Evolutionary conservation across 2,888 invertebrate genomes (phyloP), one percentile per base, ranked within the genome.

Genomic region (Lumbricus terrestris): DNA sequence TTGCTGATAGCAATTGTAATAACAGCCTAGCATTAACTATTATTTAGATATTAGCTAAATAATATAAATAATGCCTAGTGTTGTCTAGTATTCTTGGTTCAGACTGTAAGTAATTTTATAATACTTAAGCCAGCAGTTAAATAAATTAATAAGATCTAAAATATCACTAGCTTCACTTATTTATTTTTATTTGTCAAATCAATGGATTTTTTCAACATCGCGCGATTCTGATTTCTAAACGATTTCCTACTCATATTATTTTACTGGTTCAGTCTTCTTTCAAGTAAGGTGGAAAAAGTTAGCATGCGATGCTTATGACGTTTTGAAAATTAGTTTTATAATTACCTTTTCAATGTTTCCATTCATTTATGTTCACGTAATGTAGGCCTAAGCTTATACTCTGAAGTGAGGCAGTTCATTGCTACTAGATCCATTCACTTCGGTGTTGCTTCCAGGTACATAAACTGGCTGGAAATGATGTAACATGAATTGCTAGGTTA

Each of bases 181-280:
- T 54, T 54, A 54, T 54, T 54, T 54, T 29, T 54, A 29, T 29
- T 47, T 47, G 2, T 47, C 23, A 47, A 47, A 23, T 20, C 8
- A 6, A 47, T 47, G 23, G 20, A n/a, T 23, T 47, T 54, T 16
- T 69, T 16, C 13, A 16, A 1, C 8, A 15, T 69, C 11, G 29
- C n/a, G 13, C 29, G 16, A 11, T n/a, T 29, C 29, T 69, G n/a
- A 69, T n/a, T 69, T 69, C 69, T 69, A 69, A 54, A 69, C 69
- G 69, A 69, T 8, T 29, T 69, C 11, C n/a, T 6, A 69, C n/a
- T n/a, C 29, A n/a, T n/a, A n/a, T n/a, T n/a, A 69, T 69, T 69
- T 69, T 69, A 29, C n/a, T 69, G 69, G 34, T 85, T 85, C 85
- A 85, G 85, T 85, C 85, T 23, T 85, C 85, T 85, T 37, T 85